Evolutionary conservation across 1,140 invertebrate genomes (phyloP).

Genomic region (Drosophila kurseongensis): DNA sequence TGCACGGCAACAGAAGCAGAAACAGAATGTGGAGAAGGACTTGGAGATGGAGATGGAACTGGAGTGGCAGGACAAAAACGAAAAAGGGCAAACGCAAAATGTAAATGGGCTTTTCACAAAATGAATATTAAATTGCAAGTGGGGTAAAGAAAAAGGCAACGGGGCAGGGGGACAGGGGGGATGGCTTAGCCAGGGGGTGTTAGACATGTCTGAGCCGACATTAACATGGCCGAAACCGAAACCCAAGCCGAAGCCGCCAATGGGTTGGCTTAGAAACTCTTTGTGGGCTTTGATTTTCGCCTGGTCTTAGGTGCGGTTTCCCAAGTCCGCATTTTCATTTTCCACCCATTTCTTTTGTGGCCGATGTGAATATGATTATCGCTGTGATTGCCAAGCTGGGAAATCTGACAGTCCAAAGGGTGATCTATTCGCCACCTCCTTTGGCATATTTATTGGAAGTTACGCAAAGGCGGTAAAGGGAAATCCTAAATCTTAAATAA

Average conservation of each 20-base stretch:
- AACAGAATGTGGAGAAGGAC: conserved; percentile 1
- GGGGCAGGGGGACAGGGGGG: neutral
- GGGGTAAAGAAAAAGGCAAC: neutral
- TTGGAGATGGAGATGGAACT: neutral
- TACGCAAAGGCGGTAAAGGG: neutral
- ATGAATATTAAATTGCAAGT: conserved; percentile 78
- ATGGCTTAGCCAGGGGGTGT: conserved; percentile 38
- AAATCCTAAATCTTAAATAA: neutral
- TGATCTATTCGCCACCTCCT: neutral
- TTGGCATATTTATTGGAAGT: neutral
- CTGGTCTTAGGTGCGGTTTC: no score
- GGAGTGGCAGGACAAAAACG: conserved; percentile 19
- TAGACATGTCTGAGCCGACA: conserved; percentile 59
- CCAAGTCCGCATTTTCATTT: neutral
- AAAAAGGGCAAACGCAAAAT: conserved; percentile 64
- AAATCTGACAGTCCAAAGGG: conserved; percentile 1
- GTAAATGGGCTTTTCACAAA: conserved; percentile 78
- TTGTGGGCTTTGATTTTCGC: neutral
- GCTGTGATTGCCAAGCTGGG: neutral
- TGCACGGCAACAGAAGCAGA: conserved; percentile 25
- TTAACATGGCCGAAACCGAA: conserved; percentile 35
- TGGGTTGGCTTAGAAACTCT: conserved; percentile 14
- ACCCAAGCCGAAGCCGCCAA: neutral
- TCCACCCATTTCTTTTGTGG: neutral
- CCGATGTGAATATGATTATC: conserved; percentile 16